Conservation (phyloP, 2,888 invertebrate genomes). For the Caenorhabditis zanzibari region DNA sequence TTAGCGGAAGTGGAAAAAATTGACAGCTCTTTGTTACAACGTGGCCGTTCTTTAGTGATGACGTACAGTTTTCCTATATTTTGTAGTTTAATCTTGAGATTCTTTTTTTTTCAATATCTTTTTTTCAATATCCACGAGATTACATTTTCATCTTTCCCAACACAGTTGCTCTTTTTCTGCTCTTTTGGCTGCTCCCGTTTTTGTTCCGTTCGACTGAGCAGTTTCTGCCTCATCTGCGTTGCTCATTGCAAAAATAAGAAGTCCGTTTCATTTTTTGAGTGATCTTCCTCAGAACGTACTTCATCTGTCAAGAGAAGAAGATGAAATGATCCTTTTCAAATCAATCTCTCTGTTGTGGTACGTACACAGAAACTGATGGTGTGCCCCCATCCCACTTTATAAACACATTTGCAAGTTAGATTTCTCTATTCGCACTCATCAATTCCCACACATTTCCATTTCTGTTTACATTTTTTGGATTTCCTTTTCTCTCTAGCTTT, state of each 20-base stretch:
- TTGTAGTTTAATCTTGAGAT: neutral
- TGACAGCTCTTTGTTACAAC: neutral
- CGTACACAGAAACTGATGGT: neutral
- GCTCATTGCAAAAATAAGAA: conserved; percentile 1
- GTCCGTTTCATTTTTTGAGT: no score
- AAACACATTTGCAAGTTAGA: conserved; percentile 47
- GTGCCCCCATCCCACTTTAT: conserved; percentile 5
- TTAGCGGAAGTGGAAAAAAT: neutral
- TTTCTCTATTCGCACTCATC: conserved; percentile 16
- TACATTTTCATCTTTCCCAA: neutral
- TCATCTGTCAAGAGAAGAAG: neutral
- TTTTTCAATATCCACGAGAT: neutral
- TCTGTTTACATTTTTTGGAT: conserved; percentile 31
- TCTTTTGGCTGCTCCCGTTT: conserved; percentile 1
- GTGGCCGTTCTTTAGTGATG: conserved; percentile 3
- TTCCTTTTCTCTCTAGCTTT: neutral
- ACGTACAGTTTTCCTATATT: neutral
- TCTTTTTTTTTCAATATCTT: neutral
- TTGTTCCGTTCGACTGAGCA: conserved; percentile 15
- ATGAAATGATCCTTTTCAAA: neutral
- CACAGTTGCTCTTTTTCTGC: neutral
- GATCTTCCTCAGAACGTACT: neutral
- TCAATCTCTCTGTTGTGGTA: conserved; percentile 14
- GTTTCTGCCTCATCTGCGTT: conserved; percentile 8
- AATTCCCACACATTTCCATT: conserved; percentile 12